These are phyloP conservation scores for Todiramphus saurophagus DNA, from an alignment of 2,113 vertebrate species.

Conservation along the genomic window DNA sequence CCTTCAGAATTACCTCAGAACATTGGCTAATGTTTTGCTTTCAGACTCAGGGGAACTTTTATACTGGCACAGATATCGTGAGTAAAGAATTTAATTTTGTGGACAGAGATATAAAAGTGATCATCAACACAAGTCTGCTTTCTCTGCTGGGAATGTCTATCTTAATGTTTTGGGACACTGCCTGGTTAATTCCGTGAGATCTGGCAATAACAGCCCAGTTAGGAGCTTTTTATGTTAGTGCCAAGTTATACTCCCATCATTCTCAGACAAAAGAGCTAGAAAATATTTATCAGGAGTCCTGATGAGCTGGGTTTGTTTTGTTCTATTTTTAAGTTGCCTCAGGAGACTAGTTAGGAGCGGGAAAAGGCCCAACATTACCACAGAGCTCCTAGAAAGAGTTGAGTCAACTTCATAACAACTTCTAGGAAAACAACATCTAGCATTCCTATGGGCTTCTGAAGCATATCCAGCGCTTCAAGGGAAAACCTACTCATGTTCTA, in stretches of 20 bases:
- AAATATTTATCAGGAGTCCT: background rate
- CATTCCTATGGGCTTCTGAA: conserved; percentile 28
- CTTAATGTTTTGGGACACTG: background rate
- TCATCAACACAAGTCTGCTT: background rate
- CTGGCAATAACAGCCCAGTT: background rate
- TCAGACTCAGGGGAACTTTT: background rate
- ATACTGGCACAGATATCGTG: background rate
- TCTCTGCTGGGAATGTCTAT: background rate
- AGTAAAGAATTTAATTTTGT: background rate
- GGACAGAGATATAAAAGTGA: background rate
- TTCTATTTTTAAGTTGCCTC: background rate
- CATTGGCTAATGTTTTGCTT: background rate
- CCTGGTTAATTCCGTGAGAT: background rate
- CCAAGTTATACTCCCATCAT: background rate
- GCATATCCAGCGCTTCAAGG: background rate
- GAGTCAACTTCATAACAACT: background rate
- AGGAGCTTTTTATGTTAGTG: background rate
- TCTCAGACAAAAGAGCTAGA: background rate
- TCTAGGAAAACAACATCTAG: conserved; percentile 30
- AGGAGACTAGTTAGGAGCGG: background rate
- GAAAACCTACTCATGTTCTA: background rate
- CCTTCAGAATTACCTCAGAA: background rate
- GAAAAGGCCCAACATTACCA: background rate
- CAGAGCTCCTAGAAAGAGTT: conserved; percentile 24
- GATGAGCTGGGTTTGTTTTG: background rate